These are phyloP conservation scores for Olivierus martensii DNA, from an alignment of 1,140 invertebrate genomes.

Conservation along the genomic window DNA sequence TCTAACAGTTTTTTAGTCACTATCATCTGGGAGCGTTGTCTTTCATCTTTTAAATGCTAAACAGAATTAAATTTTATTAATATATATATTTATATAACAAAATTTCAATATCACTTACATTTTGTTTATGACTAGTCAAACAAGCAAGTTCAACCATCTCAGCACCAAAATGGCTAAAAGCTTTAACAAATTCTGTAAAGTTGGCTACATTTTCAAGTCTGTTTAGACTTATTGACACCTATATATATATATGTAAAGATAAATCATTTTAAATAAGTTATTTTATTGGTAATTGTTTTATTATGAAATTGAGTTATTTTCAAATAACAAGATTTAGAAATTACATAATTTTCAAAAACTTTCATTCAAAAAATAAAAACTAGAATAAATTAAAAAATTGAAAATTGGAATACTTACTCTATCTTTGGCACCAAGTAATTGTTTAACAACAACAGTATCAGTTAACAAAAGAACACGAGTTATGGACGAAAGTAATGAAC, in stretches of 20 bases:
- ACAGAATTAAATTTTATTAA: slow-evolving; percentile 1
- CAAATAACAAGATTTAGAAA: background rate
- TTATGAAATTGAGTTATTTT: background rate
- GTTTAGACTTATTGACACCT: slow-evolving; percentile 24
- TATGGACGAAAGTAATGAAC: slow-evolving; percentile 84
- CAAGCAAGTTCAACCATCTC: slow-evolving; percentile 98
- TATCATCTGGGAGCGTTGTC: slow-evolving; percentile 85
- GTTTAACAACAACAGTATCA: slow-evolving; percentile 97
- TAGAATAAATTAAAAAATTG: too few relatives aligned
- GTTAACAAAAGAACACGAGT: slow-evolving; percentile 93
- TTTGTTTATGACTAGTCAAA: slow-evolving; percentile 52
- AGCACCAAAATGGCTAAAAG: slow-evolving; percentile 93
- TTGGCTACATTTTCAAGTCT: slow-evolving; percentile 86
- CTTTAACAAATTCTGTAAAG: slow-evolving; percentile 97
- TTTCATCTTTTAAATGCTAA: slow-evolving; percentile 83
- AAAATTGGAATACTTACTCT: slow-evolving; percentile 47
- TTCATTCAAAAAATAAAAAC: too few relatives aligned
- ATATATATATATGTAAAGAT: slow-evolving; percentile 3
- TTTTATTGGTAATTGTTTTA: background rate
- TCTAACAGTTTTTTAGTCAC: slow-evolving; percentile 88
- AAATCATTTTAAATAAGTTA: too few relatives aligned
- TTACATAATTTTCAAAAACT: too few relatives aligned
- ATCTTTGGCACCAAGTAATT: slow-evolving; percentile 87
- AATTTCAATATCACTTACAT: slow-evolving; percentile 25
- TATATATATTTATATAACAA: background rate